Base-by-base conservation (phyloP, 2,113 vertebrate species). In the Ancistrus triradiatus region DNA sequence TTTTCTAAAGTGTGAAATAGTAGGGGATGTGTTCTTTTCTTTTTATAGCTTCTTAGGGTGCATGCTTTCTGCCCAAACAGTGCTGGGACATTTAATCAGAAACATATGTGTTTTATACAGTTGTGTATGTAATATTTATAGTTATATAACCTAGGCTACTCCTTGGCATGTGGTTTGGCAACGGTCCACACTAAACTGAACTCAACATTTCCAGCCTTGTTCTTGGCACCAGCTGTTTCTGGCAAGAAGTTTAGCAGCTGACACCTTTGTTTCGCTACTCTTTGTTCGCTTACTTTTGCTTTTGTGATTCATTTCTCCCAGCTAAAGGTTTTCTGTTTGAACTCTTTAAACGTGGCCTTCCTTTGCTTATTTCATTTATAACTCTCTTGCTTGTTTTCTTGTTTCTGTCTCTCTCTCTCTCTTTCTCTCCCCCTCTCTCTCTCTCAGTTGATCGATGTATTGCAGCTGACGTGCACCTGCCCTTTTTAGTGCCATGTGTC, bases 401-500 rank as follows among this genome's bases (percentile, higher is more conserved):
- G 70, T 63, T 64, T 49, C 76, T 47, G 21, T 37, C 6, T n/a
- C 55, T 69, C 1, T 59, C 66, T 63, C 47, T 22, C 0, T 69
- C 49, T 76, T 42, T n/a, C 59, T 56, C 17, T 47, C 53, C 60
- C 71, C 42, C 15, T 33, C 43, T 31, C 25, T 17, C 77, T 68
- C 77, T 82, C 77, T 80, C 72, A 72, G 28, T 74, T 85, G 81
- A 85, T 86, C 78, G 79, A 83, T 79, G 75, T 81, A 66, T 24
- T 75, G 79, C 84, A 87, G 85, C 85, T 88, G 85, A 87, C 78
- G 63, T 69, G 78, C 87, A 88, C 82, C 84, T 88, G 86, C 84
- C 83, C 72, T 80, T 77, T 84, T 77, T 84, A 80, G 67, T 75
- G 75, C 68, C 57, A 68, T 51, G 13, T 40, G 19, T 40, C 3